Evolutionary conservation across 1,140 invertebrate genomes (phyloP), one percentile per base, ranked within the genome.

Genomic region (Calosoma granatense): DNA sequence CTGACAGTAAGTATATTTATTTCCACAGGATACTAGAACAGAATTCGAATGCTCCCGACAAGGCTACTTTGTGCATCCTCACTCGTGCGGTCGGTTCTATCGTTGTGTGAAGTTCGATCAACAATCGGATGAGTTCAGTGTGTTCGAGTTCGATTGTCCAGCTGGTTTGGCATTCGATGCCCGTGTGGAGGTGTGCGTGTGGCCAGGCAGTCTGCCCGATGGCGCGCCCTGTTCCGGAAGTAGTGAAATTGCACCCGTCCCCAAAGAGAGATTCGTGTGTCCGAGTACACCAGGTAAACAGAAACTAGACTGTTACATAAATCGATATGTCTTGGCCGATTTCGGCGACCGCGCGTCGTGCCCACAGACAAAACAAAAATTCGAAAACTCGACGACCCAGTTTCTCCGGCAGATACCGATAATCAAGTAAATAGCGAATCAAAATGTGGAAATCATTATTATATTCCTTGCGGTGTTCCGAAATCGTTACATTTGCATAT

Each of bases 111-210:
- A 88, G 69, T 88, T 88, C 65, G 80, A 89, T 67, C 86, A 89
- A 70, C 78, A 78, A 41, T 74, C 80, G 0, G 81, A 85, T 20
- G 84, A 88, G 54, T 89, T 81, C 67, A 87, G 84, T 1, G 84
- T 89, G 1, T 90, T 90, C 65, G 86, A 90, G 67, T 91, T 89
- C 65, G 85, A 88, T 64, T 91, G 89, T 72, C 88, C 88, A 0
- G 77, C 80, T 57, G 88, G 87, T n/a, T 68, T 90, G 15, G 84
- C 86, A 1, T 91, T 90, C 65, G 88, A 91, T 66, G 83, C 87
- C 56, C 72, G 77, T 17, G 85, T 82, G 57, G 87, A 88, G 68
- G 86, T 90, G 41, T 92, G 89, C 64, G 87, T 88, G 9, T 90
- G 88, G 88, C 88, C 88, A 11, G 84, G 84, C 61, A 85, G 82